Evolutionary conservation across 2,888 invertebrate species (phyloP), one percentile per base, ranked within the genome.

Genomic region (Saturnia japonica): DNA sequence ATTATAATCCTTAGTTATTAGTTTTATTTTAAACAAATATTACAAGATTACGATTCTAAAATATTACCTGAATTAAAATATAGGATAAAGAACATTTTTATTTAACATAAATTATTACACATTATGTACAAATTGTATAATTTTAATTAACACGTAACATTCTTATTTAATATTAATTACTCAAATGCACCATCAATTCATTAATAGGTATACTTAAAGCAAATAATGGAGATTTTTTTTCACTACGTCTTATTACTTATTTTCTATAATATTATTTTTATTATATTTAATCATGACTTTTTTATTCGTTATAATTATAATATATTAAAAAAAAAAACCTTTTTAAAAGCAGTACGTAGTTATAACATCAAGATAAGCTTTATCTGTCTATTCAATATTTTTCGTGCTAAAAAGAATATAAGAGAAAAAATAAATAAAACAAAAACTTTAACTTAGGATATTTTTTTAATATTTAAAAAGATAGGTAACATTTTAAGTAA

Each of bases 171-270:
- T 34, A 74, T 74, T 81, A 80, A 77, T 77, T 77, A 77, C 79
- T 74, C 77, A 75, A 81, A 85, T 82, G 86, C 87, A 87, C 87
- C 87, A 85, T 86, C 80, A 75, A 76, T 78, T 77, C 76, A 73
- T 75, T 75, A 76, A 28, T 70, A n/a, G n/a, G n/a, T n/a, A 77
- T 57, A 77, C 75, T 75, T 72, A 68, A 77, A 79, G 62, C 51
- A 45, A 71, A 68, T 34, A 62, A 19, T n/a, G 40, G 40, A 64
- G n/a, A 40, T 40, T 64, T 9, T 62, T 62, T 57, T 60, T 12
- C 28, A 64, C 40, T 64, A 64, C 64, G 16, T 40, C 19, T 64
- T 64, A 64, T 40, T 34, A 16, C 16, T 9, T 64, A 64, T 57
- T 57, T 57, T 22, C 57, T 57, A 57, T 4, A 34, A 34, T 34